A percentile compares a stretch with the other conserved stretches of the same genome.
phyloP scores from a whole-genome alignment of 2,888 invertebrate genomes.

The Caenorhabditis sp. region DNA sequence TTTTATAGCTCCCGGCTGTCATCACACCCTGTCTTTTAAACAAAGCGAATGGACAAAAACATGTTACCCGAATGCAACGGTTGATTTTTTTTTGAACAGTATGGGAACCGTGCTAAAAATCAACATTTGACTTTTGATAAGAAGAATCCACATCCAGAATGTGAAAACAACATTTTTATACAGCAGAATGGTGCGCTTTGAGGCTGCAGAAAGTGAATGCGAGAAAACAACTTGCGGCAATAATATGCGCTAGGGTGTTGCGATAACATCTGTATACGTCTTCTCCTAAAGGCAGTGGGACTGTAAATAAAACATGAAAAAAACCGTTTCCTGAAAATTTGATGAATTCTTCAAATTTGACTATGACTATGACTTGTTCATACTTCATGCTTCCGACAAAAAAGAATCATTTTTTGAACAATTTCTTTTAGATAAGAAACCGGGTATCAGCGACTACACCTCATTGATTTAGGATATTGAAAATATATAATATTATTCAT shows the following conservation, averaged over 20 bases:
- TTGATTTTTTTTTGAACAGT: too few relatives aligned
- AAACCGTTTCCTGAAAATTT: not conserved
- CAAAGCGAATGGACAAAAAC: too few relatives aligned
- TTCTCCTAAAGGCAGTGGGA: too few relatives aligned
- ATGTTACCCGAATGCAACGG: too few relatives aligned
- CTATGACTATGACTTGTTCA: too few relatives aligned
- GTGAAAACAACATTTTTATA: conserved; percentile 9
- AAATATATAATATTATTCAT: not conserved
- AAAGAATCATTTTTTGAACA: too few relatives aligned
- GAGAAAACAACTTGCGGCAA: conserved; percentile 37
- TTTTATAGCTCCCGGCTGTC: conserved; percentile 1
- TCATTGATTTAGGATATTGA: not conserved
- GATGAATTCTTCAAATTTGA: not conserved
- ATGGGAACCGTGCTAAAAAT: not conserved
- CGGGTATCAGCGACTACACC: conserved; percentile 1
- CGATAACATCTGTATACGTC: conserved; percentile 30
- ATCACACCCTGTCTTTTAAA: not conserved
- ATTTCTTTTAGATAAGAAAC: conserved; percentile 10
- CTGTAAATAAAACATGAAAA: not conserved
- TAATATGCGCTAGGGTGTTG: conserved; percentile 30
- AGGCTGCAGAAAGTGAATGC: conserved; percentile 8
- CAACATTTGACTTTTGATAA: not conserved
- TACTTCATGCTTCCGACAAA: too few relatives aligned
- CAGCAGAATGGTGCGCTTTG: not conserved
- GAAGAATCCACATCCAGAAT: not conserved